Evolutionary conservation across 2,888 invertebrate genomes (phyloP).

Genomic region (Lamellibrachia columna): DNA sequence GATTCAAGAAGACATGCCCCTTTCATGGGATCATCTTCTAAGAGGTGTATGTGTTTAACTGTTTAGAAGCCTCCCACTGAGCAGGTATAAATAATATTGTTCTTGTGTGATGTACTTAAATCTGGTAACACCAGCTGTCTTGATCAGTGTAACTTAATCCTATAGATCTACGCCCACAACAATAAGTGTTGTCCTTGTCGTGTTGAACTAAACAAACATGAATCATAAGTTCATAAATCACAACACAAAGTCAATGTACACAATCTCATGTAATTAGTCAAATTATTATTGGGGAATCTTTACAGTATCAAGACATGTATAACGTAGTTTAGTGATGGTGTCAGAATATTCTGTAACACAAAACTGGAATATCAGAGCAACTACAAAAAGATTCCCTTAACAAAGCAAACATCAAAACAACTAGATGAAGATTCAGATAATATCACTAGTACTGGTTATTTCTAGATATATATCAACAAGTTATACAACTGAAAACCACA

Average conservation of each 20-base stretch:
- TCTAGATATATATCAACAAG: too few species aligned
- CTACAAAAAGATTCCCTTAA: too few species aligned
- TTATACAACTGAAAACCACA: too few species aligned
- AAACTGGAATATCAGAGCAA: too few species aligned
- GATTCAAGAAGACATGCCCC: constrained; percentile 2
- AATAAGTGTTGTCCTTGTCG: background rate
- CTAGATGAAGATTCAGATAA: too few species aligned
- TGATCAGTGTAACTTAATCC: background rate
- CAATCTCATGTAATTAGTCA: too few species aligned
- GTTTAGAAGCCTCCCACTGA: background rate
- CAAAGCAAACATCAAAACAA: too few species aligned
- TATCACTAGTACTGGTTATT: too few species aligned
- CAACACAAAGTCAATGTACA: background rate
- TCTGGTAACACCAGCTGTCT: background rate
- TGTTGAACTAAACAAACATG: background rate
- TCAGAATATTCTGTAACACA: too few species aligned
- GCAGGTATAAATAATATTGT: background rate
- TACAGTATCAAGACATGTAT: too few species aligned
- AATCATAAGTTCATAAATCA: background rate
- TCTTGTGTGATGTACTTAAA: background rate
- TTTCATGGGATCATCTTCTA: background rate
- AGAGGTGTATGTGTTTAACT: background rate
- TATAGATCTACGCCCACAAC: background rate
- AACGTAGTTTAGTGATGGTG: too few species aligned
- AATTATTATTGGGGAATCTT: too few species aligned